Base-by-base conservation (phyloP, 2,888 invertebrate species). In the Brenthis hecate region DNA sequence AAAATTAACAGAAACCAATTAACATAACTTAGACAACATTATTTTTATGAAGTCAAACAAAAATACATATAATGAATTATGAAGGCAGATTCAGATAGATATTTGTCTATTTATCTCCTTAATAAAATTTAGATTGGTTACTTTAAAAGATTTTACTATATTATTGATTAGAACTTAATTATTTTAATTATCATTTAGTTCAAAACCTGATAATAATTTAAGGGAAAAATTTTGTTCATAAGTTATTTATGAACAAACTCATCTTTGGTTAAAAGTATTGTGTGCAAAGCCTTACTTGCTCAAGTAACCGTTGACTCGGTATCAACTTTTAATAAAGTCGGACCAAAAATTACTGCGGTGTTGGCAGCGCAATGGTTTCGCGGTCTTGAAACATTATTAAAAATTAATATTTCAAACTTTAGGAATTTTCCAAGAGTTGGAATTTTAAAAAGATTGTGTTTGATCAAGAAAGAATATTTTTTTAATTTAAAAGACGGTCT, bases 311-410 rank as follows among this genome's bases (percentile, higher is more conserved):
- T 83, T 66, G 68, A 68, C 70, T 60, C 58, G 57, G 74, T 70
- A 84, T 84, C 80, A 87, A 88, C 85, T 89, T 90, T 88, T 87
- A 85, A 87, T 88, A 87, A 88, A 89, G 82, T 85, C 73, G 74
- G 75, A 66, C 75, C 76, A 70, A 80, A 81, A 81, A 80, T 82
- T 73, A 77, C 75, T 73, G 74, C 68, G 72, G 72, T 63, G 70
- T 68, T 68, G 72, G 63, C 70, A 65, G 68, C 72, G 66, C 70
- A 68, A 68, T 68, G 70, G 68, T 68, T 72, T 66, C 72, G 69
- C 63, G 70, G 70, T 70, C 67, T 70, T 68, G 70, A 72, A 72
- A 70, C 72, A 72, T 72, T 72, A 72, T 72, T 72, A 72, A 72
- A 72, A 72, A 72, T 72, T 72, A 72, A 72, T 72, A 72, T 72